These are phyloP conservation scores for Eilema depressum DNA, from an alignment of 2,888 invertebrate species.

Conservation along the genomic window DNA sequence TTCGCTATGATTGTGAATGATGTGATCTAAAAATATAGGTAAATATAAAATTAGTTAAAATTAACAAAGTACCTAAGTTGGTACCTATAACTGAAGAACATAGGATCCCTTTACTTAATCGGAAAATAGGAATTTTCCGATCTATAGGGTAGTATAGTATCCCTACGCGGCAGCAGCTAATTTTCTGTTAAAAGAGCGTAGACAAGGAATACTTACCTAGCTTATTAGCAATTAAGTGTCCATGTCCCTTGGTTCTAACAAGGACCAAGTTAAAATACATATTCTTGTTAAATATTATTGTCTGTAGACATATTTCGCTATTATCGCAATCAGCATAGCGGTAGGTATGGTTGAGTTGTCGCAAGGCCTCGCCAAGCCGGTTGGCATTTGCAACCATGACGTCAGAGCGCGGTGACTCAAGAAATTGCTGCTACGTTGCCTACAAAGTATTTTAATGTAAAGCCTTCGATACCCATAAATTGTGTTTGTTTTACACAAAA, in stretches of 20 bases:
- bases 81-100: too few relatives aligned
- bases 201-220: too few relatives aligned
- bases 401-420: conserved; percentile 72
- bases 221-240: not conserved
- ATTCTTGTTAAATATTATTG: conserved; percentile 14
- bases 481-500: conserved; percentile 53
- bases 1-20: conserved; percentile 1
- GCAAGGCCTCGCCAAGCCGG: conserved; percentile 72
- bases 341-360: conserved; percentile 56
- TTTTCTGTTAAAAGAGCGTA: too few relatives aligned
- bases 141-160: too few relatives aligned
- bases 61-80: too few relatives aligned
- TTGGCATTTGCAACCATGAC: conserved; percentile 76
- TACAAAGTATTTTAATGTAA: conserved; percentile 60
- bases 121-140: too few relatives aligned
- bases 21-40: not conserved
- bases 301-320: conserved; percentile 31
- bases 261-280: conserved; percentile 4
- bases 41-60: too few relatives aligned
- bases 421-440: conserved; percentile 54
- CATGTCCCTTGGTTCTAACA: not conserved
- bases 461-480: conserved; percentile 55
- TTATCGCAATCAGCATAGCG: conserved; percentile 27
- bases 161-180: too few relatives aligned
- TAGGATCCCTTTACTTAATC: too few relatives aligned